Evolutionary conservation across 2,888 invertebrate species (phyloP), one percentile per base, ranked within the genome.

Genomic region (Phlogophora meticulosa): DNA sequence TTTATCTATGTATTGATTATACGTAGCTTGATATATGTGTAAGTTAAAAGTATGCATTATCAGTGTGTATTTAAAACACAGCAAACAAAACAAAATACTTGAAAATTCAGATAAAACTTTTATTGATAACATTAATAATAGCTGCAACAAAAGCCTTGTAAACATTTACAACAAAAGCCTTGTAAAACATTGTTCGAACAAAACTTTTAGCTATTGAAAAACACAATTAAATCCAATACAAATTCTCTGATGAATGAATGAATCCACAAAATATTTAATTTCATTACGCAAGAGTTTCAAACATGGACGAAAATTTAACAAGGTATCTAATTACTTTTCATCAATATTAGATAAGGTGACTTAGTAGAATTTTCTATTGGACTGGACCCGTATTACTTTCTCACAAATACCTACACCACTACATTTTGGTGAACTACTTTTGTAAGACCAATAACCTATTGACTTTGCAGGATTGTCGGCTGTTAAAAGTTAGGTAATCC

Each of bases 191-290:
- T 15, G n/a, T 42, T 22, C 4, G 17, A 55, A 22, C 7, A 42
- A 45, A 61, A 28, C 22, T 3, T 4, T 13, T 20, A 20, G 15
- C 13, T 15, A 11, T 38, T 7, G 5, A 17, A 17, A 24, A 22
- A 7, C 11, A 4, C 15, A 34, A 34, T 13, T 15, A 68, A 58
- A 20, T 13, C 58, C 59, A 22, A 48, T 9, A 20, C 4, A 20
- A 48, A 13, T n/a, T n/a, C 24, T 42, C 10, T n/a, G n/a, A n/a
- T n/a, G 0, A 4, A 42, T 68, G 36, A 57, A 66, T 53, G 0
- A 68, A 56, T 56, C 10, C 10, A 11, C n/a, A 17, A 34, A 67
- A 46, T 40, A 57, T 57, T 58, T 15, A 28, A 58, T 68, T 58
- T 28, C 7, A 17, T 58, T 24, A 28, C 34, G 5, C 40, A 24